A percentile compares a stretch with the other conserved stretches of the same genome.
Conservation (phyloP, 2,113 vertebrate genomes). For the Microcebus ravelobensis region DNA sequence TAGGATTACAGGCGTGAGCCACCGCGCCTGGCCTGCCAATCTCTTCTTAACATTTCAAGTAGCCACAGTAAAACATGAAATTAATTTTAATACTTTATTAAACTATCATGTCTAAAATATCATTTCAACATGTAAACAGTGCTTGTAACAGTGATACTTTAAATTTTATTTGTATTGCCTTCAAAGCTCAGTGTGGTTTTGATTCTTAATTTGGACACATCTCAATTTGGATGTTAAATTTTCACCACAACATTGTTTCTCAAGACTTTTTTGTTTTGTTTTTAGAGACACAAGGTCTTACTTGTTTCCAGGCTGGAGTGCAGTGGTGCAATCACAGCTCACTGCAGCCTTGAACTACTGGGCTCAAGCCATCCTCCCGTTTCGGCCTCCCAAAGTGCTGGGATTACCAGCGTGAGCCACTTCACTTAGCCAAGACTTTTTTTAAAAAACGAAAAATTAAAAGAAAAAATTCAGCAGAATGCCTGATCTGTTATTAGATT, state of each 20-base stretch:
- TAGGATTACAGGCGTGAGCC: too few species aligned
- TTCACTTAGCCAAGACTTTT: too few species aligned
- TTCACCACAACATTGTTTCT: not conserved
- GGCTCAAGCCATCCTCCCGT: too few species aligned
- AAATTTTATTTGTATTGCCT: not conserved
- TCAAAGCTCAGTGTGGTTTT: not conserved
- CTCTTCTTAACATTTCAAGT: not conserved
- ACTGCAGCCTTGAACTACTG: too few species aligned
- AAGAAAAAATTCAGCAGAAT: not conserved
- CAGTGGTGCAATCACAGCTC: too few species aligned
- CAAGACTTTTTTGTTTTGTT: not conserved
- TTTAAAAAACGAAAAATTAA: too few species aligned
- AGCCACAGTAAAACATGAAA: not conserved
- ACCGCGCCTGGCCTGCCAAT: not conserved
- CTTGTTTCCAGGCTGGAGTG: too few species aligned
- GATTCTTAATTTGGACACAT: not conserved
- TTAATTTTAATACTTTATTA: conserved; percentile 40
- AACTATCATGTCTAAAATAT: not conserved
- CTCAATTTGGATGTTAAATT: not conserved
- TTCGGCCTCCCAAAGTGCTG: too few species aligned
- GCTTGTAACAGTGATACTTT: not conserved
- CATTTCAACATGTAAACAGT: not conserved
- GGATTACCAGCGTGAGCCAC: too few species aligned
- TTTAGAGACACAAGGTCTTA: too few species aligned
- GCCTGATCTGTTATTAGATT: not conserved